Conservation (phyloP, 2,888 invertebrate genomes). For the Sphaeridia pumilis region DNA sequence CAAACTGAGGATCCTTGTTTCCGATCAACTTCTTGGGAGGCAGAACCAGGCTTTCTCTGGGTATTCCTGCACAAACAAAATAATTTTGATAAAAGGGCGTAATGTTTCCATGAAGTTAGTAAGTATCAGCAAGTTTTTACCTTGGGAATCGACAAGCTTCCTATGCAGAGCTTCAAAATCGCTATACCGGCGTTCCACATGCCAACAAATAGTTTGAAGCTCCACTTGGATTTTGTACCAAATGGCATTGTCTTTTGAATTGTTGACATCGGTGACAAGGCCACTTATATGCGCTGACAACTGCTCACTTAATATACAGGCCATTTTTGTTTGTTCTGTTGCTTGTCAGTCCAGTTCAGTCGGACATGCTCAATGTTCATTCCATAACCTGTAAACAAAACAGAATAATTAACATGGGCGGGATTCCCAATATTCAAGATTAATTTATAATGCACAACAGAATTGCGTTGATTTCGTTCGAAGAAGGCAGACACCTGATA, state of each 20-base stretch:
- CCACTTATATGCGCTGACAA: slow-evolving; percentile 33
- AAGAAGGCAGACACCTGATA: too few species aligned
- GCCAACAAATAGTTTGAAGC: slow-evolving; percentile 56
- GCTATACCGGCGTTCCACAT: slow-evolving; percentile 71
- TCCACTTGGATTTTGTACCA: slow-evolving; percentile 35
- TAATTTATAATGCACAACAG: too few species aligned
- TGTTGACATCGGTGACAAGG: slow-evolving; percentile 26
- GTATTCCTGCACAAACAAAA: slow-evolving; percentile 23
- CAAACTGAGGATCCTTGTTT: slow-evolving; percentile 75
- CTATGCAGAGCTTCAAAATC: slow-evolving; percentile 83
- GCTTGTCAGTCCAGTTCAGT: slow-evolving; percentile 4
- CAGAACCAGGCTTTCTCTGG: slow-evolving; percentile 44
- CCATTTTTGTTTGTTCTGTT: slow-evolving; percentile 27
- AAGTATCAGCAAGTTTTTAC: too few species aligned
- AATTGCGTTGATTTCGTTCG: too few species aligned
- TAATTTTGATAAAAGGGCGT: neutral
- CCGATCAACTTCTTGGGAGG: slow-evolving; percentile 90
- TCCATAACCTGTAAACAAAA: too few species aligned
- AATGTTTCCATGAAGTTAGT: too few species aligned
- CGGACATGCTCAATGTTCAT: too few species aligned
- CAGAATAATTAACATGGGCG: too few species aligned
- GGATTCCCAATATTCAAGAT: too few species aligned
- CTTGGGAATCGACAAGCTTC: slow-evolving; percentile 62
- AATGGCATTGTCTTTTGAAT: slow-evolving; percentile 32
- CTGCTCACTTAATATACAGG: slow-evolving; percentile 25